Percentiles rank a stretch among this genome's conserved stretches.
Conservation (phyloP, 2,888 invertebrate species). For the Hartigia nigra region DNA sequence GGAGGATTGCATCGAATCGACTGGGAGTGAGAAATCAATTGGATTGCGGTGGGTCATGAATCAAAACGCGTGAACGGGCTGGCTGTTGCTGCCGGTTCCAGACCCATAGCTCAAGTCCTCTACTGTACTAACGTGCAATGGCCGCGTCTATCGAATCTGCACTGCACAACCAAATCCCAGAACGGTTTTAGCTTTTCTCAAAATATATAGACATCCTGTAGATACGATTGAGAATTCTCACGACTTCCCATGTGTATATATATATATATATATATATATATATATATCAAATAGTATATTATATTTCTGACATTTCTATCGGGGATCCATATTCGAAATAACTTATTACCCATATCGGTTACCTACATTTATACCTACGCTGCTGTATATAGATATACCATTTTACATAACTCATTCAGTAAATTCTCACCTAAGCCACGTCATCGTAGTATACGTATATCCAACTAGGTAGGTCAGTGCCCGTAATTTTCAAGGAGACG, state of each 20-base stretch:
- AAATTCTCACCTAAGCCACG: not conserved
- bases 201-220: not conserved
- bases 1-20: constrained; percentile 24
- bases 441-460: not conserved
- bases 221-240: not conserved
- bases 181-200: not conserved
- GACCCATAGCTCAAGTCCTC: constrained; percentile 35
- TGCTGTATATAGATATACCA: not conserved
- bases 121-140: not conserved
- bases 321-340: not conserved
- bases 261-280: too few relatives aligned
- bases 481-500: not conserved
- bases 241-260: too few relatives aligned
- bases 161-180: not conserved
- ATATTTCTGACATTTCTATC: not conserved
- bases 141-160: not conserved
- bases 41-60: constrained; percentile 40
- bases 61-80: constrained; percentile 43
- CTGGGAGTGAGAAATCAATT: constrained; percentile 36
- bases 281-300: too few relatives aligned
- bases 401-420: not conserved
- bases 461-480: not conserved
- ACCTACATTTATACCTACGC: not conserved
- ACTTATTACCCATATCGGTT: not conserved
- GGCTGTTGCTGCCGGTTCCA: constrained; percentile 25